Evolutionary conservation across 23 tunicate genomes (phyloP), one percentile per base, ranked within the genome.

Genomic region (Ciona savignyi): DNA sequence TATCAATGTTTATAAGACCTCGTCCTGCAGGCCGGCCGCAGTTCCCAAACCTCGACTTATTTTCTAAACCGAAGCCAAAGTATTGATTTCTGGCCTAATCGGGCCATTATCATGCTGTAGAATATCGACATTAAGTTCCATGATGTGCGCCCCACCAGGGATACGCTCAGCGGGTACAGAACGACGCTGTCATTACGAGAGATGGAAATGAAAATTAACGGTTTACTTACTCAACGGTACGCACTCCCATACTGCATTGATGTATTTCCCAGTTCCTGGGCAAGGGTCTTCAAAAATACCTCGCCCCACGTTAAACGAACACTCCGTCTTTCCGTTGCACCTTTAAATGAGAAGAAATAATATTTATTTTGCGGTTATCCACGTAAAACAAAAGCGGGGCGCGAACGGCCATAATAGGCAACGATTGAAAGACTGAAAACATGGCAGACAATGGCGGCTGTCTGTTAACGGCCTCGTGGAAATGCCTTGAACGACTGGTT

Each of bases 211-310:
- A n/a, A n/a, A n/a, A n/a, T n/a, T n/a, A n/a, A n/a, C n/a, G n/a
- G n/a, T n/a, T n/a, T 42, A 81, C 86, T 80, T 71, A 87, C 95
- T 71, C 2, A 63, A 64, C 15, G 82, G 74, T 9, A 87, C 86
- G 51, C 96, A 88, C 66, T 80, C 76, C 83, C 86, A 88, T 24
- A 32, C 33, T 20, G 77, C 75, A 34, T 64, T 66, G 3, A 88
- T 60, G 49, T 88, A 82, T 63, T 88, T 88, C 27, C 81, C 72
- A 32, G 87, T 88, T n/a, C 84, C 87, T 0, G 96, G 87, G 35
- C 96, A 88, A 4, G 87, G 96, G 75, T 88, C 96, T 33, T 72
- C 75, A 62, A 88, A 82, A 23, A 60, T 66, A 26, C 68, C 35
- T 1, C 31, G 70, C 2, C 80, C 87, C 26, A 88, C 96, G 21